Conservation (phyloP, 1,140 invertebrate genomes). For the Whitmania pigra region DNA sequence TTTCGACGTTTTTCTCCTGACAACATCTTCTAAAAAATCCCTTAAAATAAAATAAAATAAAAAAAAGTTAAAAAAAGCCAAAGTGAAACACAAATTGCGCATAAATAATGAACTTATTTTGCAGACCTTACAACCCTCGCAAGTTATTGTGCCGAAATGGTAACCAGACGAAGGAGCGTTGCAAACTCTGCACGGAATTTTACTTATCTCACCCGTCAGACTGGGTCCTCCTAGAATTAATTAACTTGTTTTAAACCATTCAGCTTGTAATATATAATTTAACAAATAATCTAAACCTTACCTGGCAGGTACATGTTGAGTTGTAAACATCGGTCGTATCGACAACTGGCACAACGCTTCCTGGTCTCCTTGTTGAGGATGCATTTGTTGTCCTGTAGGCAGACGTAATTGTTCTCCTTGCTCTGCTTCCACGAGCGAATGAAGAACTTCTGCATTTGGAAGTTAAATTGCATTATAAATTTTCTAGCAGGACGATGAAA, state of each 20-base stretch:
- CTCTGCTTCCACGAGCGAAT: conserved; percentile 37
- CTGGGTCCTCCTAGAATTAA: conserved; percentile 21
- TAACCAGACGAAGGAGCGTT: conserved; percentile 86
- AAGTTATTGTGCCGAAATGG: conserved; percentile 91
- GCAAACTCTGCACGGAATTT: conserved; percentile 55
- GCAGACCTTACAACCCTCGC: conserved; percentile 86
- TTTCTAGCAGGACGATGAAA: too few species aligned
- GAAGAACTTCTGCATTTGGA: conserved; percentile 39
- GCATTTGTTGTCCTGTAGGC: conserved; percentile 36
- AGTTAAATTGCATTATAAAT: not conserved
- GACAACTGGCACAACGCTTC: conserved; percentile 80
- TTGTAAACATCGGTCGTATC: conserved; percentile 95
- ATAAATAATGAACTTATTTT: not conserved
- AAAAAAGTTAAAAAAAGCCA: too few species aligned
- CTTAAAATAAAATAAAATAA: conserved; percentile 55
- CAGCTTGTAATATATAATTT: too few species aligned
- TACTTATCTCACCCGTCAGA: conserved; percentile 22
- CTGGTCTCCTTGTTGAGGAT: conserved; percentile 38
- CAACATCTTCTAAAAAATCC: conserved; percentile 90
- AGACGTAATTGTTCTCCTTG: conserved; percentile 36
- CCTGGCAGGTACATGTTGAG: conserved; percentile 98
- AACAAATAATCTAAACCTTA: conserved; percentile 38
- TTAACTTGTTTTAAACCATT: too few species aligned
- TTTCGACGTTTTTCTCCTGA: conserved; percentile 59
- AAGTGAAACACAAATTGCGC: not conserved